A percentile compares a stretch with the other conserved stretches of the same genome.
Evolutionary conservation across 2,113 vertebrate genomes (phyloP).

Genomic region (Chaetops frenatus): DNA sequence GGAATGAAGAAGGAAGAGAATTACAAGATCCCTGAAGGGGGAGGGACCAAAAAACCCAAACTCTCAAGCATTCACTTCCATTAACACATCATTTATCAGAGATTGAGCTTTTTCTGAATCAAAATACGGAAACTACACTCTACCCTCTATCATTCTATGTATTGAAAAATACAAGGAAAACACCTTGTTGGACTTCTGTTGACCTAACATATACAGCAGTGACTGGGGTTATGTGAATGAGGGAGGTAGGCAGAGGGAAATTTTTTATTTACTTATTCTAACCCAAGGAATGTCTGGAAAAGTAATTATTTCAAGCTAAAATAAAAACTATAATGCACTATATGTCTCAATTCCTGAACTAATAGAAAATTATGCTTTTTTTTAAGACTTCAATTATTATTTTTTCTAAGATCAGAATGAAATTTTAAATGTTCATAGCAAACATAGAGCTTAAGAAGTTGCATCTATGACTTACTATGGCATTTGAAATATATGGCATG

Average conservation of each 20-base stretch:
- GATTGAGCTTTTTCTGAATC: background rate
- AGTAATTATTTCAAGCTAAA: background rate
- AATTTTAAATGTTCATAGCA: background rate
- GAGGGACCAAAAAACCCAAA: background rate
- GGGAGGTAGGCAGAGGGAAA: rapidly evolving
- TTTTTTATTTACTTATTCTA: background rate
- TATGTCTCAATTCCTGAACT: background rate
- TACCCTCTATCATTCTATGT: background rate
- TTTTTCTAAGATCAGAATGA: background rate
- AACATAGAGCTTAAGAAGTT: background rate
- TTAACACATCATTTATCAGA: background rate
- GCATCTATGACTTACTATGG: background rate
- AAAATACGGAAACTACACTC: background rate
- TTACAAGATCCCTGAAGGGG: rapidly evolving
- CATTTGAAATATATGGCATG: background rate
- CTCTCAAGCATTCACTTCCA: background rate
- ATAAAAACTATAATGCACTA: background rate
- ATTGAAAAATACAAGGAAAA: background rate
- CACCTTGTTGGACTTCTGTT: background rate
- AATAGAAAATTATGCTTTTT: background rate
- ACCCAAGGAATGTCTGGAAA: background rate
- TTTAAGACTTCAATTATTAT: background rate
- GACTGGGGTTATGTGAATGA: background rate
- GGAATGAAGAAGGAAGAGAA: background rate
- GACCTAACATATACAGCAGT: background rate